phyloP scores from a whole-genome alignment of 2,797 vertebrate genomes.

The Sciurus carolinensis region DNA sequence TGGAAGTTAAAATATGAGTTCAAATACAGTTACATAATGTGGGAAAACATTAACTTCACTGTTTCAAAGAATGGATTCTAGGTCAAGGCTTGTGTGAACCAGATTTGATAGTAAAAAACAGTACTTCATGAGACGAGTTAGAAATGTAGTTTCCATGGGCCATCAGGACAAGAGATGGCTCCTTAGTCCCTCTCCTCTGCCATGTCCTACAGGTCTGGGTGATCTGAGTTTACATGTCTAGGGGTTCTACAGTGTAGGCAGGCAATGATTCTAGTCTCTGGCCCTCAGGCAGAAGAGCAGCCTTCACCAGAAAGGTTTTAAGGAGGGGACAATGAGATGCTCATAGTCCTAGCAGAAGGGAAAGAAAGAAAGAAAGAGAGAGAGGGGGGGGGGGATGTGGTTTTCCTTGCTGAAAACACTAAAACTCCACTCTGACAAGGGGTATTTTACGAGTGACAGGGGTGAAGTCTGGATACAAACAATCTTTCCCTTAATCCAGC shows the following conservation, averaged over 20 bases:
- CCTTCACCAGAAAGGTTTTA: constrained; percentile 22
- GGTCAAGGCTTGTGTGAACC: neutral
- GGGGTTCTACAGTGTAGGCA: neutral
- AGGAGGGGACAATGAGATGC: constrained; percentile 26
- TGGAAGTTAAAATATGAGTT: constrained; percentile 26
- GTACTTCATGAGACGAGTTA: constrained; percentile 37
- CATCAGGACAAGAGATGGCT: neutral
- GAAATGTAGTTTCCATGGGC: constrained; percentile 33
- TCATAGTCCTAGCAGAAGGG: constrained; percentile 63
- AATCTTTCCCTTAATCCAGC: neutral
- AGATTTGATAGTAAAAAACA: constrained; percentile 10
- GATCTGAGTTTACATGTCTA: neutral
- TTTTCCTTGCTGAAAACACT: constrained; percentile 75
- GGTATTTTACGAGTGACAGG: constrained; percentile 66
- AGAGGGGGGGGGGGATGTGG: neutral
- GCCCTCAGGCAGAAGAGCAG: constrained; percentile 47
- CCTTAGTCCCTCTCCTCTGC: neutral
- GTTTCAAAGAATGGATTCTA: constrained; percentile 40
- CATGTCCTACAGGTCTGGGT: neutral
- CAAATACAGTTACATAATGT: neutral
- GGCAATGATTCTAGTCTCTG: neutral
- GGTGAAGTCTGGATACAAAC: constrained; percentile 4
- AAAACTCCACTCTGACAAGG: constrained; percentile 68
- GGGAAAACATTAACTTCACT: constrained; percentile 48
- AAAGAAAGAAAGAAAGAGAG: neutral